These are phyloP conservation scores for Phalacrocorax pelagicus DNA, from an alignment of 2,113 vertebrate genomes.

Conservation along the genomic window DNA sequence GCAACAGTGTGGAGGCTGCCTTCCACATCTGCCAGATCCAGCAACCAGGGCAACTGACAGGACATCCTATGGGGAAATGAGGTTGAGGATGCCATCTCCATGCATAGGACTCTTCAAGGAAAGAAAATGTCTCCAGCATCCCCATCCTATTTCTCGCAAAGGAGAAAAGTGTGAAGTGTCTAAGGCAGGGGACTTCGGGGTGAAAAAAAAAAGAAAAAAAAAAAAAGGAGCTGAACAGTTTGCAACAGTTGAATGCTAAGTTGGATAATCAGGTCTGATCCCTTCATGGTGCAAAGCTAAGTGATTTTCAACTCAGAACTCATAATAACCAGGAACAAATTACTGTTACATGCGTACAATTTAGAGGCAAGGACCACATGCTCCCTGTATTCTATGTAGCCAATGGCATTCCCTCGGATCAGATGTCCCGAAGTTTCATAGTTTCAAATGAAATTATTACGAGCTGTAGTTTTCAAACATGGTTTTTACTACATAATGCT, in stretches of 20 bases:
- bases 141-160: neutral
- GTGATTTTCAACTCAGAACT: neutral
- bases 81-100: neutral
- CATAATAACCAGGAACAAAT: neutral
- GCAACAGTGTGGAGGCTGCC: neutral
- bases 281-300: neutral
- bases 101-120: neutral
- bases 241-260: neutral
- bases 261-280: neutral
- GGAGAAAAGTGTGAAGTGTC: neutral
- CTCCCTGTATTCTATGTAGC: neutral
- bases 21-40: neutral
- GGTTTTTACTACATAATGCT: neutral
- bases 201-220: neutral
- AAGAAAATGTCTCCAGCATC: neutral
- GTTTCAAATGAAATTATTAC: neutral
- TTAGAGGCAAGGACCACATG: neutral
- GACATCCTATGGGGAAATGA: neutral
- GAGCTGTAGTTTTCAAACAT: neutral
- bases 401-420: neutral
- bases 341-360: neutral
- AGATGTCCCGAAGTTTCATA: neutral
- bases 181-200: neutral
- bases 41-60: neutral
- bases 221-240: neutral